These are phyloP conservation scores for Drosophila suboccidentalis DNA, from an alignment of 2,888 invertebrate genomes.

Conservation along the genomic window DNA sequence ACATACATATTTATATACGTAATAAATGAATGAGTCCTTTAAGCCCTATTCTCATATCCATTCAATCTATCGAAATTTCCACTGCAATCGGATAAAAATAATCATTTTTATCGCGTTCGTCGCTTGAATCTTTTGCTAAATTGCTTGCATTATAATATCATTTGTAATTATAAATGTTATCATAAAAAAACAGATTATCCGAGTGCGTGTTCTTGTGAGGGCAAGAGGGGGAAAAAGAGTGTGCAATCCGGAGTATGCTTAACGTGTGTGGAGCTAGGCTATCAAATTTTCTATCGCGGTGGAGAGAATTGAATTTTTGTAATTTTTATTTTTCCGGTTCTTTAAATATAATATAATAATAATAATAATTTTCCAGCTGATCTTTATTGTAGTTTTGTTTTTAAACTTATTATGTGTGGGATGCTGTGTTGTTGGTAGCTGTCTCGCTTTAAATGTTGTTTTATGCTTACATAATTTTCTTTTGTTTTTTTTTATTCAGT, in stretches of 20 bases:
- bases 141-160: constrained; percentile 59
- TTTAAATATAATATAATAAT: constrained; percentile 80
- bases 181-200: constrained; percentile 40
- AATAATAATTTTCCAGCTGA: constrained; percentile 81
- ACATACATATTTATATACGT: constrained; percentile 24
- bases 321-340: constrained; percentile 80
- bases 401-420: constrained; percentile 82
- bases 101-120: constrained; percentile 25
- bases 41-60: constrained; percentile 22
- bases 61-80: constrained; percentile 3
- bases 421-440: constrained; percentile 78
- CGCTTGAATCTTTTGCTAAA: constrained; percentile 14
- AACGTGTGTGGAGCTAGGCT: not conserved
- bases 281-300: constrained; percentile 48
- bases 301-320: constrained; percentile 73
- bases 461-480: constrained; percentile 75
- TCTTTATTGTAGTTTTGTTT: constrained; percentile 77
- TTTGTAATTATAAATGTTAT: constrained; percentile 72
- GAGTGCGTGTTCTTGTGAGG: constrained; percentile 39
- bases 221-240: not conserved
- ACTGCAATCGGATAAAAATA: constrained; percentile 1
- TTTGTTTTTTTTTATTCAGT: constrained; percentile 60
- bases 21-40: constrained; percentile 32
- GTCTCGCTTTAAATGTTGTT: constrained; percentile 77
- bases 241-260: constrained; percentile 7